These are phyloP conservation scores for Apodemia mormo DNA, from an alignment of 2,888 invertebrate genomes.

Conservation along the genomic window DNA sequence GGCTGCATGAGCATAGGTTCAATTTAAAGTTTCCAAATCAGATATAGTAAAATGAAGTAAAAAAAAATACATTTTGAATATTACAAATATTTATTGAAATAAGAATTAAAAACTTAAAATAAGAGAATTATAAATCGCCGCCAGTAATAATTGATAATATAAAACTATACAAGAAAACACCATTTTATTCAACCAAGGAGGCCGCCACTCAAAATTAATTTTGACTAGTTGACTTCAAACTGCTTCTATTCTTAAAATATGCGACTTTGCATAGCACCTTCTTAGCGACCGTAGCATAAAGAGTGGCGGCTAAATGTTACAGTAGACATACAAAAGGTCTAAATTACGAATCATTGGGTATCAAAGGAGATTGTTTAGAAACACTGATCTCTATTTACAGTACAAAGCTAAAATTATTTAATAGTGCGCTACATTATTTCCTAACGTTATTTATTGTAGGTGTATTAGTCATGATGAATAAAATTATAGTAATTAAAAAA, in stretches of 20 bases:
- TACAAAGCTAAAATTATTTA: slow-evolving; percentile 64
- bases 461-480: slow-evolving; percentile 1
- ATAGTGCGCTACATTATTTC: slow-evolving; percentile 55
- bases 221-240: slow-evolving; percentile 65
- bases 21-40: no score
- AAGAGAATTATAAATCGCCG: slow-evolving; percentile 66
- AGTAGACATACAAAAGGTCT: slow-evolving; percentile 61
- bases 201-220: slow-evolving; percentile 65
- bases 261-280: slow-evolving; percentile 57
- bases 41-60: slow-evolving; percentile 23
- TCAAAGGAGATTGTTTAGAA: slow-evolving; percentile 71
- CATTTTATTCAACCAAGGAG: slow-evolving; percentile 42
- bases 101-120: slow-evolving; percentile 69
- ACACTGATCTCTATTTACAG: slow-evolving; percentile 75
- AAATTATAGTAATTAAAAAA: slow-evolving; percentile 2
- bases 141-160: slow-evolving; percentile 55
- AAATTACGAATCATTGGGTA: slow-evolving; percentile 57
- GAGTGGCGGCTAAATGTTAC: not conserved
- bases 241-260: slow-evolving; percentile 27
- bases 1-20: no score
- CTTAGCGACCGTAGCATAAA: slow-evolving; percentile 40
- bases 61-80: slow-evolving; percentile 56
- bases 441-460: slow-evolving; percentile 34
- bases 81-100: slow-evolving; percentile 79
- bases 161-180: slow-evolving; percentile 48